These are phyloP conservation scores for Micrasema longulum DNA, from an alignment of 1,140 invertebrate genomes.

Conservation along the genomic window DNA sequence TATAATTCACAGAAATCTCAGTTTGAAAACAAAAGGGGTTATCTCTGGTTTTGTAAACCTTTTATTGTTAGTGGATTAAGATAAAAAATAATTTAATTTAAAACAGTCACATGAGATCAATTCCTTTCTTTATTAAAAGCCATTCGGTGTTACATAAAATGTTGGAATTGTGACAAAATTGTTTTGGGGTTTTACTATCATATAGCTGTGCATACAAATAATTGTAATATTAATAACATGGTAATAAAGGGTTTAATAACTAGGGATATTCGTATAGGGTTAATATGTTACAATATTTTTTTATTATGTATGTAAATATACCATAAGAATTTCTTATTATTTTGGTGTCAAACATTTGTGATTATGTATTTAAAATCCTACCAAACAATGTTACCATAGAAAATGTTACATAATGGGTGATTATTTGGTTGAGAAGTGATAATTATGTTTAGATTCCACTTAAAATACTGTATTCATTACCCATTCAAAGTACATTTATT, in stretches of 20 bases:
- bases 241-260: slow-evolving; percentile 32
- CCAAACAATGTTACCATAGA: slow-evolving; percentile 36
- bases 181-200: slow-evolving; percentile 25
- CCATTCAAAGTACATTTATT: slow-evolving; percentile 38
- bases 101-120: slow-evolving; percentile 25
- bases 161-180: slow-evolving; percentile 38
- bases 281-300: slow-evolving; percentile 41
- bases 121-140: slow-evolving; percentile 39
- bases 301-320: slow-evolving; percentile 54
- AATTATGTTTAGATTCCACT: slow-evolving; percentile 19
- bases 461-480: slow-evolving; percentile 14
- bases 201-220: slow-evolving; percentile 39
- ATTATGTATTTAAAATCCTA: slow-evolving; percentile 45
- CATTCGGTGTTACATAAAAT: slow-evolving; percentile 26
- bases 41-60: too few relatives aligned
- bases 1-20: too few relatives aligned
- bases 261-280: slow-evolving; percentile 39
- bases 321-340: slow-evolving; percentile 53
- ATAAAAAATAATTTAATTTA: too few relatives aligned
- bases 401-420: slow-evolving; percentile 24
- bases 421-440: slow-evolving; percentile 29
- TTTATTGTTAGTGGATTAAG: too few relatives aligned
- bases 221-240: slow-evolving; percentile 34
- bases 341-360: slow-evolving; percentile 54
- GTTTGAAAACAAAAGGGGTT: too few relatives aligned